Base-by-base conservation (phyloP, 2,797 vertebrate genomes). In the Phylloscopus collybita region DNA sequence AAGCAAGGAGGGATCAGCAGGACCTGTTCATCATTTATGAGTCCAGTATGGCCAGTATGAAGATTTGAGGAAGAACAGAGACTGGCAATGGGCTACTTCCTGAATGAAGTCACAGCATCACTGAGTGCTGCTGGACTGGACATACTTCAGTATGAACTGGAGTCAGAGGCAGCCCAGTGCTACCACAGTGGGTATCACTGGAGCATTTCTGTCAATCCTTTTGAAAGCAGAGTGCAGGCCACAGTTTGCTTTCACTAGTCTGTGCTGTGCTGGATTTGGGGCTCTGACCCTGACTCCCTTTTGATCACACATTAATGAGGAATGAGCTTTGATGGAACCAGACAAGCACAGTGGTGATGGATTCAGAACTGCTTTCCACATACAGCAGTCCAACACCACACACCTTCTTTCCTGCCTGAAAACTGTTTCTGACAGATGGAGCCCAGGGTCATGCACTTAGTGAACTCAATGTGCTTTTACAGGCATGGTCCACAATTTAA, bases 221-320 rank as follows among this genome's bases (percentile, higher is more conserved):
- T 54, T 0, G 0, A 54, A n/a, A 61, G 47, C 11, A 61, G 40
- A 40, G 19, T 61, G n/a, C 29, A 61, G 54, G 23, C 45, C n/a
- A 47, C 27, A 40, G 16, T 69, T 86, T 47, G n/a, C n/a, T 76
- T 86, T 53, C 13, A n/a, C 16, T 2, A 12, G 1, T 49, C 51
- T 64, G 47, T 32, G 32, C 40, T 6, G 14, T 14, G 13, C 30
- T 32, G 44, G 22, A 32, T 64, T 32, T 44, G 71, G 30, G 22
- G 16, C 12, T 62, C 64, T 62, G 19, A 69, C 13, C 26, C 16
- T 0, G 0, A 38, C 4, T 69, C 19, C 10, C 27, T 42, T 44
- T 25, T 38, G 29, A 29, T 61, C 19, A 6, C 42, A 44, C 9
- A 29, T 12, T 29, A 38, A 49, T 32, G 32, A 65, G 44, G 59